Evolutionary conservation across 2,797 vertebrate species (phyloP).

Genomic region (Scyliorhinus canicula): DNA sequence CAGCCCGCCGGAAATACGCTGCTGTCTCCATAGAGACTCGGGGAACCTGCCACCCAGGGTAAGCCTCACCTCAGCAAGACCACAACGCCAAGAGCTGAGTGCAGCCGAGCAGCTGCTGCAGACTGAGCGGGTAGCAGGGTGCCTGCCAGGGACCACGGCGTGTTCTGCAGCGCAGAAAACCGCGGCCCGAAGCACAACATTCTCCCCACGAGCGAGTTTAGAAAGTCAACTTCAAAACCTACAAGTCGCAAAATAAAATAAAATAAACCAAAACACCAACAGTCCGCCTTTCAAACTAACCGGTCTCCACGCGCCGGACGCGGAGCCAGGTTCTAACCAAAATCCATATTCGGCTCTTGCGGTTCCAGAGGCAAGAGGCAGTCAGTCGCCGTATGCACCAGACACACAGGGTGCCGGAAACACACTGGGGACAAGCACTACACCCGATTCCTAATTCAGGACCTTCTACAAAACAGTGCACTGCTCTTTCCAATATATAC

Average conservation of each 20-base stretch:
- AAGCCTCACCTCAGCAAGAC: background rate
- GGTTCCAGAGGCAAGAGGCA: too few species aligned
- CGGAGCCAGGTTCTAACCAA: background rate
- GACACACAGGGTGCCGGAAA: background rate
- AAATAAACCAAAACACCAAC: too few species aligned
- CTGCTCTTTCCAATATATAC: background rate
- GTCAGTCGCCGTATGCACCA: background rate
- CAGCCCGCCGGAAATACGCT: constrained; percentile 56
- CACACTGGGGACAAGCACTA: background rate
- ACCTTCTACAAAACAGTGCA: background rate
- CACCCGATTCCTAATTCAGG: background rate
- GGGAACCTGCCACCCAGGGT: constrained; percentile 5
- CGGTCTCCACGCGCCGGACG: background rate
- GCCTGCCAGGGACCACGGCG: background rate
- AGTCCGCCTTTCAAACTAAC: background rate
- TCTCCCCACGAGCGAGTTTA: background rate
- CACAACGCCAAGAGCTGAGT: background rate
- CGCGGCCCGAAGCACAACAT: too few species aligned
- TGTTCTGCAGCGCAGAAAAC: background rate
- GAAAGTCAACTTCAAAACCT: background rate
- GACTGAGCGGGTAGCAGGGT: background rate
- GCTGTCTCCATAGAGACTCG: constrained; percentile 57
- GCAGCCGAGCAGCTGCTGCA: background rate
- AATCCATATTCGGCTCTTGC: background rate
- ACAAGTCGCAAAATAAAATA: background rate